Conservation (phyloP, 2,797 vertebrate genomes). For the Simalia tracyae region DNA sequence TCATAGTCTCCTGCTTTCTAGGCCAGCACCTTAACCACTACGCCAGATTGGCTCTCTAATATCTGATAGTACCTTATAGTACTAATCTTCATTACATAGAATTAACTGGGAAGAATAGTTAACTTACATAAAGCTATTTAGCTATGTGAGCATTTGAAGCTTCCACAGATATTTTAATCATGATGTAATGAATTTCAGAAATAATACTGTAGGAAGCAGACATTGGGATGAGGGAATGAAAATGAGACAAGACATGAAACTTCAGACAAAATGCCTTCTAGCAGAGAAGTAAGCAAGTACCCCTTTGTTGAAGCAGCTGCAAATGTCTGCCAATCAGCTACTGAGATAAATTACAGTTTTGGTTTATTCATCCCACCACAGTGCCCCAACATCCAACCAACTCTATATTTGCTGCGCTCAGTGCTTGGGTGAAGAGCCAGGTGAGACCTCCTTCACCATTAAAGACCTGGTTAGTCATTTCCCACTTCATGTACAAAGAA, state of each 20-base stretch:
- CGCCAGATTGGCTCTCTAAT: too few relatives aligned
- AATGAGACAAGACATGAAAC: not conserved
- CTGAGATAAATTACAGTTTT: not conserved
- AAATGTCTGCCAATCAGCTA: not conserved
- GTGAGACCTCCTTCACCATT: not conserved
- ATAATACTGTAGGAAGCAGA: rapidly evolving
- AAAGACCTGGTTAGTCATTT: not conserved
- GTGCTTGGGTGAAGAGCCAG: not conserved
- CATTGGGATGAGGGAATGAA: not conserved
- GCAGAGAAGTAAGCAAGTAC: not conserved
- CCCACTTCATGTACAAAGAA: not conserved
- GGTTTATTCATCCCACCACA: not conserved
- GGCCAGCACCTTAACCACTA: too few relatives aligned
- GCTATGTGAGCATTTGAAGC: constrained; percentile 55
- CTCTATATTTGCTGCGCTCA: not conserved
- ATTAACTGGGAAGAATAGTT: constrained; percentile 65
- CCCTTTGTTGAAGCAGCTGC: not conserved
- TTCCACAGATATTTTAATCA: constrained; percentile 24
- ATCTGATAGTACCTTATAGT: constrained; percentile 40
- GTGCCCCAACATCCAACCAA: not conserved
- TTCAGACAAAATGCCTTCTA: not conserved
- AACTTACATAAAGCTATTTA: constrained; percentile 65
- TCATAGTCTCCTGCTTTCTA: too few relatives aligned
- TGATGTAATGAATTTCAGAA: not conserved
- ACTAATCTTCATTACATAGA: constrained; percentile 67